phyloP scores from a whole-genome alignment of 2,113 vertebrate genomes.

The Mugil cephalus region DNA sequence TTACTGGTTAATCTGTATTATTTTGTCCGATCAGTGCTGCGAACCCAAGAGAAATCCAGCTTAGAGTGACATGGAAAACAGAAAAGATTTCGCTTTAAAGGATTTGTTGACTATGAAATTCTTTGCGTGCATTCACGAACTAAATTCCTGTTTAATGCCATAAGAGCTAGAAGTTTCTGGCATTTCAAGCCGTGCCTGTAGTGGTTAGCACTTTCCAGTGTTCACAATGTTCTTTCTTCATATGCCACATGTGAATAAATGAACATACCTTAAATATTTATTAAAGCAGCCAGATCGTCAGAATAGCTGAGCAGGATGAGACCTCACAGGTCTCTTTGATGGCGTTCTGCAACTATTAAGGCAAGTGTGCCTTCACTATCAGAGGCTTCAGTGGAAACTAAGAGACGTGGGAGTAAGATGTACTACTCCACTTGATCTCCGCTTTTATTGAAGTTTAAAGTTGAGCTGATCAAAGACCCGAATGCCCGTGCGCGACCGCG shows the following conservation, averaged over 20 bases:
- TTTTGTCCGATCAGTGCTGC: too few relatives aligned
- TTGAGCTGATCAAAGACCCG: slow-evolving; percentile 61
- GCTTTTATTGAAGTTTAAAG: slow-evolving; percentile 51
- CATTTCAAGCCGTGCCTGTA: not conserved
- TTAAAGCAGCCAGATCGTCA: slow-evolving; percentile 42
- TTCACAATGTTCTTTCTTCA: slow-evolving; percentile 28
- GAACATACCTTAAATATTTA: slow-evolving; percentile 68
- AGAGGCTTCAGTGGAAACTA: slow-evolving; percentile 60
- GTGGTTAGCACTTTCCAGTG: not conserved
- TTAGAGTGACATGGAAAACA: too few relatives aligned
- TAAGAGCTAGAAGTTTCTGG: not conserved
- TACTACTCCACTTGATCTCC: slow-evolving; percentile 45
- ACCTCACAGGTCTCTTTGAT: slow-evolving; percentile 62
- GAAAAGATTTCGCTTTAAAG: too few relatives aligned
- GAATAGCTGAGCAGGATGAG: slow-evolving; percentile 56
- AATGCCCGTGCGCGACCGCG: not conserved
- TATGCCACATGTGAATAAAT: slow-evolving; percentile 37
- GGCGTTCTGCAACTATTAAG: slow-evolving; percentile 64
- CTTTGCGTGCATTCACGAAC: not conserved
- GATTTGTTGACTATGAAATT: too few relatives aligned
- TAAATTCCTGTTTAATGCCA: not conserved
- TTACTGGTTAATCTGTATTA: too few relatives aligned
- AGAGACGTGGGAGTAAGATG: slow-evolving; percentile 32
- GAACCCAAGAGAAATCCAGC: too few relatives aligned
- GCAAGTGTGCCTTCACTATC: slow-evolving; percentile 45